Conservation (phyloP, 2,113 vertebrate species). For the Acanthisitta chloris region DNA sequence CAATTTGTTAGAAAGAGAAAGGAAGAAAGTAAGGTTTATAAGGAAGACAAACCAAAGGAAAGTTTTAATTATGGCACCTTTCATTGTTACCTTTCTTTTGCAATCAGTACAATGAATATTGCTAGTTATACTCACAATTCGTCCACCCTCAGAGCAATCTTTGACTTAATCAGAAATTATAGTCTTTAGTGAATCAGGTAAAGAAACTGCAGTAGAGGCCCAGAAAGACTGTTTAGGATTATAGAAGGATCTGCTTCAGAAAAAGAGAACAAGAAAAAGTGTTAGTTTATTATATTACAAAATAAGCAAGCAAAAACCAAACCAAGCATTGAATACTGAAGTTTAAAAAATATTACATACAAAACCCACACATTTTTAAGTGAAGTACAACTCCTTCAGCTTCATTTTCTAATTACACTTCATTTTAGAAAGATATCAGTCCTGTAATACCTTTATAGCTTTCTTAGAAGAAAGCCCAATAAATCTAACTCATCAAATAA, state of each 20-base stretch:
- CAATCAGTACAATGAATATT: constrained; percentile 34
- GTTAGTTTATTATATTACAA: constrained; percentile 58
- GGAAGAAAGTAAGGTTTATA: not conserved
- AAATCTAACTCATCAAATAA: not conserved
- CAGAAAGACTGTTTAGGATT: constrained; percentile 71
- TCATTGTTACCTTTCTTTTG: not conserved
- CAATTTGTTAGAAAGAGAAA: constrained; percentile 1
- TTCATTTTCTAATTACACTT: not conserved
- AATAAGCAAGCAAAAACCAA: constrained; percentile 27
- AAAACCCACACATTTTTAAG: not conserved
- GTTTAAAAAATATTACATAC: not conserved
- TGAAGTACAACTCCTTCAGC: not conserved
- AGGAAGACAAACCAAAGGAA: constrained; percentile 4
- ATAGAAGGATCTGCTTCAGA: constrained; percentile 79
- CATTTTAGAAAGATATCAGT: not conserved
- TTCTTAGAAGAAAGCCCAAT: not conserved
- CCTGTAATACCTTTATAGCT: not conserved
- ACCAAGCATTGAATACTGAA: not conserved
- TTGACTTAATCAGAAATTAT: constrained; percentile 77
- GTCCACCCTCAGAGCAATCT: constrained; percentile 72
- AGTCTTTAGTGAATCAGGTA: constrained; percentile 76
- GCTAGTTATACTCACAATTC: constrained; percentile 77
- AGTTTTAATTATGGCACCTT: not conserved
- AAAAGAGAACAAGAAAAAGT: constrained; percentile 69
- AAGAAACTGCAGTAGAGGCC: constrained; percentile 79